Conservation (phyloP, 1,140 invertebrate genomes). For the Venustaconcha ellipsiformis region DNA sequence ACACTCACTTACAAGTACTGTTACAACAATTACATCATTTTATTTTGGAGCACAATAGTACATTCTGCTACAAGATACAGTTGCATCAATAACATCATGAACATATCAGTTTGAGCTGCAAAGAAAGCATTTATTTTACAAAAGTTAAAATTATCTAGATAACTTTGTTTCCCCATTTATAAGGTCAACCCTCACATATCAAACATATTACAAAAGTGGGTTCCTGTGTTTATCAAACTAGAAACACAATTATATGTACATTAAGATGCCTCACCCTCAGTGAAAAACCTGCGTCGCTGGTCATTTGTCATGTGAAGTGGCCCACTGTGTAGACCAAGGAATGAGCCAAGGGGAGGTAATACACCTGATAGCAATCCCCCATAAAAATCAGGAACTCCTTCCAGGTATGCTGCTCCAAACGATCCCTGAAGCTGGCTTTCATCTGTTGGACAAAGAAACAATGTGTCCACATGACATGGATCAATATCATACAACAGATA, state of each 20-base stretch:
- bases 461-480: neutral
- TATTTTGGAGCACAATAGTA: too few relatives aligned
- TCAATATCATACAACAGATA: neutral
- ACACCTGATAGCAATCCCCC: constrained; percentile 42
- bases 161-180: too few relatives aligned
- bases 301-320: constrained; percentile 18
- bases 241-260: neutral
- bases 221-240: too few relatives aligned
- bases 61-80: too few relatives aligned
- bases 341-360: constrained; percentile 30
- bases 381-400: constrained; percentile 53
- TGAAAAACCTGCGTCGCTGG: constrained; percentile 28
- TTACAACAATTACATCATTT: too few relatives aligned
- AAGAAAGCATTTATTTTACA: too few relatives aligned
- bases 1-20: too few relatives aligned
- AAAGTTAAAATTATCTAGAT: too few relatives aligned
- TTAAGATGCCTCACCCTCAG: constrained; percentile 23
- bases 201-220: too few relatives aligned
- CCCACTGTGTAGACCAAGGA: constrained; percentile 12
- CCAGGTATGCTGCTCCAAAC: constrained; percentile 75
- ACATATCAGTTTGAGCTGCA: too few relatives aligned
- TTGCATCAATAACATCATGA: too few relatives aligned
- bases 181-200: too few relatives aligned
- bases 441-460: constrained; percentile 69
- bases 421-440: constrained; percentile 81